Evolutionary conservation across 2,888 invertebrate species (phyloP).

Genomic region (Drosophila crucigera): DNA sequence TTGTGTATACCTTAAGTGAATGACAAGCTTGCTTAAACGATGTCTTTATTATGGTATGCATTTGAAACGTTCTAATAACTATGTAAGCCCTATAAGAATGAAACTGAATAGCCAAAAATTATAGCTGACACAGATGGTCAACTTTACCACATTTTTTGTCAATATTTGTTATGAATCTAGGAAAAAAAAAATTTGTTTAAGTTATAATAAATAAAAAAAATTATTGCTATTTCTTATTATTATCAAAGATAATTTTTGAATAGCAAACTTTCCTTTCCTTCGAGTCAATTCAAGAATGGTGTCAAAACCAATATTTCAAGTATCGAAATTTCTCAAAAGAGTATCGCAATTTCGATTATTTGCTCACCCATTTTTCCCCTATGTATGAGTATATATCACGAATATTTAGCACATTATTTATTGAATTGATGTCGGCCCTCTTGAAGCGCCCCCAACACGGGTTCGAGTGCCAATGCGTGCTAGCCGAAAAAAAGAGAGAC

Average conservation of each 20-base stretch:
- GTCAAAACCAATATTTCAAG: not conserved
- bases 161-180: not conserved
- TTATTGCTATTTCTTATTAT: too few relatives aligned
- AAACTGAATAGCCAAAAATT: not conserved
- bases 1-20: conserved; percentile 2
- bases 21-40: not conserved
- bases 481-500: conserved; percentile 35
- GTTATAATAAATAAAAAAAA: too few relatives aligned
- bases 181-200: too few relatives aligned
- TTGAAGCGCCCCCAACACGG: conserved; percentile 57
- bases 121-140: too few relatives aligned
- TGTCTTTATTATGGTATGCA: not conserved
- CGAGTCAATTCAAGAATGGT: not conserved
- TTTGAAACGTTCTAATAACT: not conserved
- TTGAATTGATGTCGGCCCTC: conserved; percentile 35
- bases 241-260: not conserved
- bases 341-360: conserved; percentile 11
- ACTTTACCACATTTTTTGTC: not conserved
- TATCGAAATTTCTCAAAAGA: not conserved
- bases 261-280: not conserved
- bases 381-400: conserved; percentile 1
- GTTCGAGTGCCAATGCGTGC: conserved; percentile 71
- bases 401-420: conserved; percentile 67
- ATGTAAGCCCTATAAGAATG: too few relatives aligned
- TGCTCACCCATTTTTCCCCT: not conserved